Conservation (phyloP, 2,797 vertebrate species). For the Cuniculus paca region DNA sequence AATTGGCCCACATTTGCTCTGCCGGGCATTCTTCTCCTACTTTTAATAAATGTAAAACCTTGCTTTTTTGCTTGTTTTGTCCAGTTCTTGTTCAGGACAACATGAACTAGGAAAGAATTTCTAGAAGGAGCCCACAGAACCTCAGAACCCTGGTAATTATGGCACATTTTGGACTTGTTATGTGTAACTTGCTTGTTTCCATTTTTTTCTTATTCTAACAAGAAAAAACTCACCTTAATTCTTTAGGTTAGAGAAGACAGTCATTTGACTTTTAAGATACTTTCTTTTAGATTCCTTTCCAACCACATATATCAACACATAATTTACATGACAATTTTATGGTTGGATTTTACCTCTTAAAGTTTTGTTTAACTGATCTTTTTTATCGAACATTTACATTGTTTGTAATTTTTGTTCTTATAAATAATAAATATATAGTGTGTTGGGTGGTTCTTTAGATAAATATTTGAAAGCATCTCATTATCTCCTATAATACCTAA, state of each 20-base stretch:
- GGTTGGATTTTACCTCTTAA: not conserved
- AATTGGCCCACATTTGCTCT: not conserved
- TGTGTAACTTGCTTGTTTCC: not conserved
- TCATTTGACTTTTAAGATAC: not conserved
- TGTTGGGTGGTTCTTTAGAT: slow-evolving; percentile 37
- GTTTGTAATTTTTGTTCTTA: slow-evolving; percentile 29
- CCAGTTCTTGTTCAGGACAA: not conserved
- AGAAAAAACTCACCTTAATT: not conserved
- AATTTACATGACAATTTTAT: slow-evolving; percentile 22
- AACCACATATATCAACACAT: not conserved
- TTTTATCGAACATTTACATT: slow-evolving; percentile 19
- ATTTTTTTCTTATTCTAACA: slow-evolving; percentile 43
- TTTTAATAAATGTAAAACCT: not conserved
- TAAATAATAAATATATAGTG: slow-evolving; percentile 37
- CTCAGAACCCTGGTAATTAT: not conserved
- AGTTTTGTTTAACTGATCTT: slow-evolving; percentile 47
- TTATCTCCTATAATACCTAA: slow-evolving; percentile 33
- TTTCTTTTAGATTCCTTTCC: slow-evolving; percentile 12
- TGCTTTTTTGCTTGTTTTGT: not conserved
- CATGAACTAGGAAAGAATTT: not conserved
- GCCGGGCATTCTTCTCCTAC: not conserved
- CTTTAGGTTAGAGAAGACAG: slow-evolving; percentile 44
- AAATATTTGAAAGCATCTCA: slow-evolving; percentile 54
- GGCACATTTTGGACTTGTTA: not conserved
- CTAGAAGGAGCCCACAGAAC: not conserved